phyloP scores from a whole-genome alignment of 2,888 invertebrate species.

The Augiades crinisus region DNA sequence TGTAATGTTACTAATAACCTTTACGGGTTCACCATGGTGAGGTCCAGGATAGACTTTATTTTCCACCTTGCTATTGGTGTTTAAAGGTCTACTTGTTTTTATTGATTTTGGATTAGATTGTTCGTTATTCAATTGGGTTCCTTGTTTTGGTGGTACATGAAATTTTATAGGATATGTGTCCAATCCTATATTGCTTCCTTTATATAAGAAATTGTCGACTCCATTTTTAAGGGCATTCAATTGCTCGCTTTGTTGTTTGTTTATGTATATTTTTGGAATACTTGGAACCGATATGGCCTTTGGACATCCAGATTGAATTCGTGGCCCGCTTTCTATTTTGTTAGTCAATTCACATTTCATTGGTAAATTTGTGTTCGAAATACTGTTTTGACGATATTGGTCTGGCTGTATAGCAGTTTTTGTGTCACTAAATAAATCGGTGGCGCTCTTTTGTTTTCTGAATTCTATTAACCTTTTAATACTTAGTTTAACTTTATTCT shows the following conservation, averaged over 20 bases:
- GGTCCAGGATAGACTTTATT: neutral
- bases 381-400: neutral
- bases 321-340: neutral
- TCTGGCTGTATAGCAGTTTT: neutral
- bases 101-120: neutral
- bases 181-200: constrained; percentile 13
- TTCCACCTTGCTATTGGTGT: constrained; percentile 1
- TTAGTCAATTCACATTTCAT: constrained; percentile 12
- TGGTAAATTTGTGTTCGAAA: constrained; percentile 40
- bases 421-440: neutral
- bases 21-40: neutral
- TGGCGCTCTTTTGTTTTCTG: constrained; percentile 34
- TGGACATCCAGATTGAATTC: constrained; percentile 31
- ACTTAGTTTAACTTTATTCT: constrained; percentile 50
- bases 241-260: constrained; percentile 45
- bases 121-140: neutral
- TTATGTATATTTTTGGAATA: constrained; percentile 46
- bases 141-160: too few relatives aligned
- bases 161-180: neutral
- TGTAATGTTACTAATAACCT: neutral
- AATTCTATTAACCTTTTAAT: constrained; percentile 56
- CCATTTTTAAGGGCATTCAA: constrained; percentile 39
- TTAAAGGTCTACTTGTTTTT: neutral
- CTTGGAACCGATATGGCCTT: constrained; percentile 41
- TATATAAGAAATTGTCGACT: constrained; percentile 34